Evolutionary conservation across 2,888 invertebrate species (phyloP).

Genomic region (Malacosoma neustria): DNA sequence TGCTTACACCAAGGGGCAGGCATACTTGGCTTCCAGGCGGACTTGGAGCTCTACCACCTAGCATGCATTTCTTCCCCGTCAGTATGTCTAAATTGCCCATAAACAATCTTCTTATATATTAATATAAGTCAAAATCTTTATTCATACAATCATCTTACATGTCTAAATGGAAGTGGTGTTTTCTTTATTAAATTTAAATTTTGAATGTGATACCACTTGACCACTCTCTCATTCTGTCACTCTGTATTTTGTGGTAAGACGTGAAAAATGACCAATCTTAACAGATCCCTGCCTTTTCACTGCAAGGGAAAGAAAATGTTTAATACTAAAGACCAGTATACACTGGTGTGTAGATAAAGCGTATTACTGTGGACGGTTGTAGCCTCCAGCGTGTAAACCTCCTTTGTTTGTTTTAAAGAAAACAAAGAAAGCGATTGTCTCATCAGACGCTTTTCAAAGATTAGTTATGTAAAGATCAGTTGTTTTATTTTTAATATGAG

Average conservation of each 20-base stretch:
- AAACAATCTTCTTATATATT: too few relatives aligned
- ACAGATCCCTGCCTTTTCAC: not conserved
- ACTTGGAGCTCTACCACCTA: too few relatives aligned
- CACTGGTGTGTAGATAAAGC: slow-evolving; percentile 34
- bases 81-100: too few relatives aligned
- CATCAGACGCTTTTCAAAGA: slow-evolving; percentile 19
- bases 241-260: slow-evolving; percentile 43
- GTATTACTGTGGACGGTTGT: slow-evolving; percentile 41
- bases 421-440: slow-evolving; percentile 58
- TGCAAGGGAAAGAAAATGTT: not conserved
- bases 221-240: slow-evolving; percentile 28
- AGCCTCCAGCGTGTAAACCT: slow-evolving; percentile 45
- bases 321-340: slow-evolving; percentile 24
- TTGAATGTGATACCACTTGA: too few relatives aligned
- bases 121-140: too few relatives aligned
- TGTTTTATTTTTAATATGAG: too few relatives aligned
- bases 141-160: too few relatives aligned
- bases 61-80: too few relatives aligned
- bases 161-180: too few relatives aligned
- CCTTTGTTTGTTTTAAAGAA: slow-evolving; percentile 46
- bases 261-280: slow-evolving; percentile 26
- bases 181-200: too few relatives aligned
- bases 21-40: too few relatives aligned
- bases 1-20: too few relatives aligned
- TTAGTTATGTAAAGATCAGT: slow-evolving; percentile 40